Evolutionary conservation across 2,888 invertebrate genomes (phyloP).

Genomic region (Eudiplozoon nipponicum): DNA sequence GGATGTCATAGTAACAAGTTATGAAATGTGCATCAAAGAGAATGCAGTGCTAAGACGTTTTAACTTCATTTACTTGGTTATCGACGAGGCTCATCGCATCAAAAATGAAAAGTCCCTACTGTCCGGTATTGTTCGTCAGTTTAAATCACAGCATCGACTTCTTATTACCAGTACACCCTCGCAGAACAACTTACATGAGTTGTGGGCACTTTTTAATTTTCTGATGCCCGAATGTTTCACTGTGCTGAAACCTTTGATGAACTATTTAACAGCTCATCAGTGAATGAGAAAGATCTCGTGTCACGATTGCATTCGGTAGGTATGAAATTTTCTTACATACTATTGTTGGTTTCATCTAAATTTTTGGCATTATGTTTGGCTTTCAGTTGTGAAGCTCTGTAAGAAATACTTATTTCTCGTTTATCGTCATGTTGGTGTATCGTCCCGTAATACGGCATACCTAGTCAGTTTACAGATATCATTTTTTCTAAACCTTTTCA

Average conservation of each 20-base stretch:
- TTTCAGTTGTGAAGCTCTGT: no score
- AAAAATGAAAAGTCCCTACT: slow-evolving; percentile 96
- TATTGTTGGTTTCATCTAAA: no score
- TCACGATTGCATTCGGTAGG: slow-evolving; percentile 65
- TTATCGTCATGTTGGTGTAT: no score
- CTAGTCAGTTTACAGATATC: no score
- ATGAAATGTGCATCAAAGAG: slow-evolving; percentile 87
- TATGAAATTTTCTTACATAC: no score
- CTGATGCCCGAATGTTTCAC: slow-evolving; percentile 84
- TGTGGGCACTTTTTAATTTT: slow-evolving; percentile 88
- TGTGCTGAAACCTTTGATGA: slow-evolving; percentile 60
- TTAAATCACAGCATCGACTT: slow-evolving; percentile 71
- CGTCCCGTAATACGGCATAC: no score
- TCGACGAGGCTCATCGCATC: slow-evolving; percentile 91
- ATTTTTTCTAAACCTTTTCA: no score
- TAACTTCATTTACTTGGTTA: slow-evolving; percentile 94
- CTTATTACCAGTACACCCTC: slow-evolving; percentile 79
- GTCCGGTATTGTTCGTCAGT: slow-evolving; percentile 71
- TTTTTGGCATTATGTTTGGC: no score
- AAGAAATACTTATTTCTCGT: no score
- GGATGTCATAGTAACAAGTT: slow-evolving; percentile 90
- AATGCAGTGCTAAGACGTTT: slow-evolving; percentile 84
- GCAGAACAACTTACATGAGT: slow-evolving; percentile 85
- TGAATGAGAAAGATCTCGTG: slow-evolving; percentile 49
- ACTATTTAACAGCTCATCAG: slow-evolving; percentile 84